A percentile compares a stretch with the other conserved stretches of the same genome.
Conservation (phyloP, 2,113 vertebrate species). For the Dromiciops gliroides region DNA sequence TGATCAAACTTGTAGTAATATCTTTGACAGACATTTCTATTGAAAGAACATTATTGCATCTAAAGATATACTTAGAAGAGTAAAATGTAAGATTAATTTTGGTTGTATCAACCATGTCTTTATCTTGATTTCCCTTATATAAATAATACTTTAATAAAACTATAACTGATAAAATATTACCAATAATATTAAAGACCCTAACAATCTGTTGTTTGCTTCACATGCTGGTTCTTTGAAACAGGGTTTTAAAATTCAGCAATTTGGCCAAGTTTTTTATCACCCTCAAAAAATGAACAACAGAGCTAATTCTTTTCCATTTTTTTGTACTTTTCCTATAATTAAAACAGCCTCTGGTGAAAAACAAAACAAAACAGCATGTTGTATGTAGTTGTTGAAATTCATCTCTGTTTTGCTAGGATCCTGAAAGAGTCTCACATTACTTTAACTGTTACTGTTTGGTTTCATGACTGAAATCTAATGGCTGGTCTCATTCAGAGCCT, state of each 20-base stretch:
- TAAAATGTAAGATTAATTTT: slow-evolving; percentile 11
- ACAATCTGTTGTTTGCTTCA: slow-evolving; percentile 5
- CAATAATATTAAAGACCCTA: not conserved
- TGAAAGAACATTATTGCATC: not conserved
- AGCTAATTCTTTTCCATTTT: not conserved
- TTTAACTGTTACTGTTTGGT: too few relatives aligned
- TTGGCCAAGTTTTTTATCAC: not conserved
- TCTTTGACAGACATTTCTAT: slow-evolving; percentile 24
- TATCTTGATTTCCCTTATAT: not conserved
- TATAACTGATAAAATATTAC: not conserved
- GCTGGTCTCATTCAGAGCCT: not conserved
- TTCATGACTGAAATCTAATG: not conserved
- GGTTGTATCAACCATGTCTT: slow-evolving; percentile 1
- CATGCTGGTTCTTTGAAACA: not conserved
- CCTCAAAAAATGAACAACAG: not conserved
- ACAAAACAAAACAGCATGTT: slow-evolving; percentile 14
- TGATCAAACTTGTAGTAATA: slow-evolving; percentile 15
- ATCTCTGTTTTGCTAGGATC: slow-evolving; percentile 29
- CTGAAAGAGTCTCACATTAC: not conserved
- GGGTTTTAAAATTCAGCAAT: not conserved
- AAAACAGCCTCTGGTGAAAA: slow-evolving; percentile 26
- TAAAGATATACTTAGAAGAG: not conserved
- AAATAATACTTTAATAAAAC: too few relatives aligned
- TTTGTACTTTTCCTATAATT: slow-evolving; percentile 32
- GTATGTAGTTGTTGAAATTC: not conserved